Evolutionary conservation across 2,797 vertebrate species (phyloP), one percentile per base, ranked within the genome.

Genomic region (Anguilla marmorata): DNA sequence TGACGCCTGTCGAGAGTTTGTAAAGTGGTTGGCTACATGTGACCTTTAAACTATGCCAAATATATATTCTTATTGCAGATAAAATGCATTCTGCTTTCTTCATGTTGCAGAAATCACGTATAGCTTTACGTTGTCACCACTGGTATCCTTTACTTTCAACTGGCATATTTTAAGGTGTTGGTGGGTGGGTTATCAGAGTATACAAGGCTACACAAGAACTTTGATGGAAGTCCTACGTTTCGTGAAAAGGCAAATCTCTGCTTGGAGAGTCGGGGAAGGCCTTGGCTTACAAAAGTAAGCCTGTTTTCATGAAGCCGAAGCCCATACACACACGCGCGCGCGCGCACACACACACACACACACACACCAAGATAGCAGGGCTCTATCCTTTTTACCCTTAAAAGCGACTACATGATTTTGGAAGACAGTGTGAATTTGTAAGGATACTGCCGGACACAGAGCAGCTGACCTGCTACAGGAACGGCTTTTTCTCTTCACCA

Each of bases 401-500:
- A 91, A 86, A 88, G 72, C 82, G 74, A 87, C 90, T 88, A 91
- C 91, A 90, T 87, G 79, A 91, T 91, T 88, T 90, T 90, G 92
- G 92, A 93, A 93, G 92, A 93, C 92, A 90, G 88, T 72, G 88
- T 87, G 56, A 91, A 88, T 88, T 91, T 50, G 80, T 88, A 24
- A 86, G 58, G 63, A 52, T 16, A 19, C 58, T 72, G 85, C 14
- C 37, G 14, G n/a, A 45, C 24, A 85, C 83, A 88, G 72, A 87
- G 84, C 56, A 37, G 58, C 69, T 69, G 84, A 86, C 84, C 63
- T 69, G 79, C 72, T 83, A 30, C 19, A 86, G 66, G 33, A 19
- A 63, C 80, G 33, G 69, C 14, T 84, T 83, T 30, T 50, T 5
- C 52, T 50, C 79, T 82, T 76, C n/a, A 82, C 79, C 21, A 24